Evolutionary conservation across 2,888 invertebrate species (phyloP), one percentile per base, ranked within the genome.

Genomic region (Eupithecia insigniata): DNA sequence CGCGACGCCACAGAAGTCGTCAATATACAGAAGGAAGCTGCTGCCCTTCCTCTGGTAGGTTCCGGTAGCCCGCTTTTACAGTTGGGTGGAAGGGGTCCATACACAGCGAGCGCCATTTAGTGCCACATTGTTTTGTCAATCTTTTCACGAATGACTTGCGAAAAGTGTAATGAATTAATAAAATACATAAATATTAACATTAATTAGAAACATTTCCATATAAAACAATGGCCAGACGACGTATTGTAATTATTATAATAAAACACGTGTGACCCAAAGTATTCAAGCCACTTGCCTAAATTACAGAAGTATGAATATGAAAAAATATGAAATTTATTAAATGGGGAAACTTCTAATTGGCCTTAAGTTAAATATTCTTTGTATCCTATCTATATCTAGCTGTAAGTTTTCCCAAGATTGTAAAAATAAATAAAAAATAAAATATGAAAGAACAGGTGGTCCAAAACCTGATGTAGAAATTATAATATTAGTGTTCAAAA

Each of bases 131-230:
- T n/a, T 51, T 51, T 22, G 2, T 18, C 18, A 22, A 46, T 51
- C 51, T 51, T 55, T 55, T 26, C 22, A 55, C 55, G 55, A 26
- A 28, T 62, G 66, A 67, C 67, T 67, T 58, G 66, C 39, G 30
- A 62, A 34, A n/a, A 62, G 51, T 36, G 32, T 65, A 67, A 71
- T 26, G 14, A 55, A 74, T 58, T 68, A 71, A 71, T 76, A 82
- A 80, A 76, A 82, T 78, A 78, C 79, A 82, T 85, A 76, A 81
- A 85, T 87, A 90, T 90, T 90, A 85, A 78, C 90, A 89, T 88
- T 89, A 87, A 90, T 89, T 88, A 89, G 86, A 89, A 82, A 73
- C 70, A 73, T 61, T 61, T 61, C 4, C 32, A 34, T 62, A 32
- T n/a, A n/a, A 62, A 34, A 73, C 71, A 61, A 71, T 67, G 36